Percentiles rank a stretch among this genome's conserved stretches.
phyloP scores from a whole-genome alignment of 2,113 vertebrate genomes.

The Perca fluviatilis region DNA sequence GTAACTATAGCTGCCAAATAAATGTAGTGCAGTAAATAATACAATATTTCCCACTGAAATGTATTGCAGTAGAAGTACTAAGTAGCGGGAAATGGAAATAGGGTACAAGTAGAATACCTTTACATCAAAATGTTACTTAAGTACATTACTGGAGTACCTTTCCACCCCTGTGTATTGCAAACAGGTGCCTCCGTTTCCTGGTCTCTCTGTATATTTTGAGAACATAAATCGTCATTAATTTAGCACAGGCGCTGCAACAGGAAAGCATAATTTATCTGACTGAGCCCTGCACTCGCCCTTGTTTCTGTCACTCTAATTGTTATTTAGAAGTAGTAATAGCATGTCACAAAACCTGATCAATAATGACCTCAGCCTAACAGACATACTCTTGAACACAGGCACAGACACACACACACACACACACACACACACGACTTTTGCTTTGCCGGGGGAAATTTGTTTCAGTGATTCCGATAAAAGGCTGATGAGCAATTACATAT shows the following conservation, averaged over 20 bases:
- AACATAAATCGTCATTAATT: conserved; percentile 70
- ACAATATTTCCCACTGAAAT: background rate
- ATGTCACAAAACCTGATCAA: conserved; percentile 73
- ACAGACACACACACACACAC: conserved; percentile 6
- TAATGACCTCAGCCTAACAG: conserved; percentile 63
- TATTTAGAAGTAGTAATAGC: conserved; percentile 68
- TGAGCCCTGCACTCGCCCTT: conserved; percentile 28
- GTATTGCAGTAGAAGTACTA: background rate
- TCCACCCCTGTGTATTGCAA: conserved; percentile 12
- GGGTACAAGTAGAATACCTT: background rate
- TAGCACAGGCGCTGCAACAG: conserved; percentile 46
- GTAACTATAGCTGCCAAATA: background rate
- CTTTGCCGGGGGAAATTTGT: conserved; percentile 49
- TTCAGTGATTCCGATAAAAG: conserved; percentile 55
- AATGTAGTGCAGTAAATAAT: background rate
- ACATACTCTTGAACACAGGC: conserved; percentile 5
- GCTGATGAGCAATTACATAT: conserved; percentile 65
- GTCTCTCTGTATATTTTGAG: conserved; percentile 29
- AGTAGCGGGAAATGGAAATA: background rate
- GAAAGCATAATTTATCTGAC: conserved; percentile 58
- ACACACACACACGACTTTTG: background rate
- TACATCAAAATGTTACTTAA: background rate
- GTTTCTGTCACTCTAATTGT: conserved; percentile 64
- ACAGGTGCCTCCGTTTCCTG: conserved; percentile 57
- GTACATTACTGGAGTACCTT: conserved; percentile 1